These are phyloP conservation scores for Sorex araneus DNA, from an alignment of 2,113 vertebrate species.

Conservation along the genomic window DNA sequence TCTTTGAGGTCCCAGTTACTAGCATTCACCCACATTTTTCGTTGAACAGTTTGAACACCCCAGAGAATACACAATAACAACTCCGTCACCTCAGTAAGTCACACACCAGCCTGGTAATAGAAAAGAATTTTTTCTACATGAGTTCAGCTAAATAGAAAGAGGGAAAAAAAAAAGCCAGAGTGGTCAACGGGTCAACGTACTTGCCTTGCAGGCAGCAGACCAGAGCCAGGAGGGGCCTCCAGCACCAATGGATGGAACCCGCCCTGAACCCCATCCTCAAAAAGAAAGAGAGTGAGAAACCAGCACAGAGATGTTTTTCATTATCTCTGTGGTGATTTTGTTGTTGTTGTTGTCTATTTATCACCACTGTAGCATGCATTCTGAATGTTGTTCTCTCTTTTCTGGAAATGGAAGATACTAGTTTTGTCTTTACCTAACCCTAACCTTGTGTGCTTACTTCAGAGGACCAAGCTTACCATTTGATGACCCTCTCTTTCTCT, in stretches of 20 bases:
- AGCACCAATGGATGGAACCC: too few species aligned
- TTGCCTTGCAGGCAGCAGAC: too few species aligned
- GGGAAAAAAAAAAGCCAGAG: too few species aligned
- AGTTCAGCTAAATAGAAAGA: not conserved
- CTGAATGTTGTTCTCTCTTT: conserved; percentile 1
- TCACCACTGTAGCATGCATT: not conserved
- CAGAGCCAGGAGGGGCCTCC: too few species aligned
- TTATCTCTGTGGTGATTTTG: too few species aligned
- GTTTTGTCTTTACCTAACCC: conserved; percentile 11
- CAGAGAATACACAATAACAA: conserved; percentile 16
- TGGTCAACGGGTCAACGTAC: too few species aligned
- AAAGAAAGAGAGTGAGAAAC: not conserved
- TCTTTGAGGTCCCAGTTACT: not conserved
- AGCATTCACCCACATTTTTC: not conserved
- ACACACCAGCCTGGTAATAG: not conserved
- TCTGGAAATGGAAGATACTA: conserved; percentile 2
- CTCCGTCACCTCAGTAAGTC: not conserved
- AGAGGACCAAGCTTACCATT: too few species aligned
- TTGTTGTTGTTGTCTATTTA: not conserved
- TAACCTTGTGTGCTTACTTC: too few species aligned
- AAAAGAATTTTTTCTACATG: conserved; percentile 3
- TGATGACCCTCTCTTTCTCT: not conserved
- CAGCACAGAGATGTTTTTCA: not conserved
- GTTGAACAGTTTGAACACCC: not conserved
- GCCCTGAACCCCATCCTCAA: too few species aligned